Conservation (phyloP, 1,140 invertebrate genomes). For the Odontomachus brunneus region DNA sequence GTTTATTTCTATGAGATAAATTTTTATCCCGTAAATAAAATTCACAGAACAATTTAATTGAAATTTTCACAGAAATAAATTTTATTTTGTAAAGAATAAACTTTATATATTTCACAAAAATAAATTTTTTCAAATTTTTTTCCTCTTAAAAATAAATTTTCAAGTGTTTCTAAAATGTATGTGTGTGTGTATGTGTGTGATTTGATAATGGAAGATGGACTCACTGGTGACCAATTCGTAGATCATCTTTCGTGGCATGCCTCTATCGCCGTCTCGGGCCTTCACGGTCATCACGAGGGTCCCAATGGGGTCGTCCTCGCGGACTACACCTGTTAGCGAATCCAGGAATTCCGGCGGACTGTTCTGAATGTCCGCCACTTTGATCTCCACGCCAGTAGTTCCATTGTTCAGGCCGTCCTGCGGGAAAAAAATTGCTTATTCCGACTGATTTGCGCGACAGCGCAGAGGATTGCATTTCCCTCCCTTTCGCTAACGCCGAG, state of each 20-base stretch:
- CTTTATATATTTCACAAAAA: too few species aligned
- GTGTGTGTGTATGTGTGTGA: too few species aligned
- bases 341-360: slow-evolving; percentile 93
- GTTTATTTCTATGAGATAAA: too few species aligned
- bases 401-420: slow-evolving; percentile 93
- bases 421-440: slow-evolving; percentile 62
- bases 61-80: too few species aligned
- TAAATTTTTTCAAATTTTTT: too few species aligned
- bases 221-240: slow-evolving; percentile 93
- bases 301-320: slow-evolving; percentile 94
- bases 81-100: too few species aligned
- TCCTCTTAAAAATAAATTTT: too few species aligned
- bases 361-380: slow-evolving; percentile 93
- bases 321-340: slow-evolving; percentile 91
- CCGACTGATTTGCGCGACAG: neutral
- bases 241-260: slow-evolving; percentile 91
- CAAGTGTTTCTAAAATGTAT: too few species aligned
- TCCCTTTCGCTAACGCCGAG: neutral
- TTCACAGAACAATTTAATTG: too few species aligned
- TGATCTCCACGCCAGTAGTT: slow-evolving; percentile 90
- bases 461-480: neutral
- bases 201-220: slow-evolving; percentile 76
- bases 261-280: slow-evolving; percentile 93
- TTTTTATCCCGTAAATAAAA: too few species aligned
- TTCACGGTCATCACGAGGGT: slow-evolving; percentile 92